These are phyloP conservation scores for Varanus salvator DNA, from an alignment of 2,113 vertebrate genomes.

Conservation along the genomic window DNA sequence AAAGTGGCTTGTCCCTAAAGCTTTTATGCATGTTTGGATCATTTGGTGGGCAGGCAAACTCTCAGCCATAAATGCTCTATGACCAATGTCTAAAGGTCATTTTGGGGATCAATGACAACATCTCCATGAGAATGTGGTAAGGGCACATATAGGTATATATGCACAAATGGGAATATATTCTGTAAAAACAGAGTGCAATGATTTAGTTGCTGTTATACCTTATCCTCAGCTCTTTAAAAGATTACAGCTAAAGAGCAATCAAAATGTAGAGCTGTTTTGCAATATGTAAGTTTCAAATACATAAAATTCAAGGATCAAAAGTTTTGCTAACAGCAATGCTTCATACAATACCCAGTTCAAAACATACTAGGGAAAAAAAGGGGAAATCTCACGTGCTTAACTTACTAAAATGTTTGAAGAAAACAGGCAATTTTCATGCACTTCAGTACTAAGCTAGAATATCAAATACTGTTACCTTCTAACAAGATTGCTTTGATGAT, in stretches of 20 bases:
- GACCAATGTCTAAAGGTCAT: too few relatives aligned
- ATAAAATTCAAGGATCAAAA: neutral
- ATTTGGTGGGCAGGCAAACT: too few relatives aligned
- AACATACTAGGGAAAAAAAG: neutral
- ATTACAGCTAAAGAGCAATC: neutral
- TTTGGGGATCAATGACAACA: too few relatives aligned
- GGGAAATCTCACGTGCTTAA: slow-evolving; percentile 22
- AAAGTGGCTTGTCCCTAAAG: too few relatives aligned
- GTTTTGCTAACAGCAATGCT: neutral
- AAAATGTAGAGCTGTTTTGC: neutral
- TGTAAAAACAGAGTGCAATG: neutral
- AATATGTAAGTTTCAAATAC: neutral
- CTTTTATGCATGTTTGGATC: too few relatives aligned
- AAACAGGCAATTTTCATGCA: slow-evolving; percentile 53
- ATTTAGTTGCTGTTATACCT: neutral
- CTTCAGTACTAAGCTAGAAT: slow-evolving; percentile 29
- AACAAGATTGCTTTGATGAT: slow-evolving; percentile 67
- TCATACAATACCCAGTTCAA: slow-evolving; percentile 47
- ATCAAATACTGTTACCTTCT: slow-evolving; percentile 68
- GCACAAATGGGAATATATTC: too few relatives aligned
- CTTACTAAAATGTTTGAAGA: slow-evolving; percentile 6
- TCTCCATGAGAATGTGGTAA: too few relatives aligned
- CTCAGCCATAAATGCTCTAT: too few relatives aligned
- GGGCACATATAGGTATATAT: too few relatives aligned
- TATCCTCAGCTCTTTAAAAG: neutral